Evolutionary conservation across 2,888 invertebrate species (phyloP).

Genomic region (Eulithis prunata): DNA sequence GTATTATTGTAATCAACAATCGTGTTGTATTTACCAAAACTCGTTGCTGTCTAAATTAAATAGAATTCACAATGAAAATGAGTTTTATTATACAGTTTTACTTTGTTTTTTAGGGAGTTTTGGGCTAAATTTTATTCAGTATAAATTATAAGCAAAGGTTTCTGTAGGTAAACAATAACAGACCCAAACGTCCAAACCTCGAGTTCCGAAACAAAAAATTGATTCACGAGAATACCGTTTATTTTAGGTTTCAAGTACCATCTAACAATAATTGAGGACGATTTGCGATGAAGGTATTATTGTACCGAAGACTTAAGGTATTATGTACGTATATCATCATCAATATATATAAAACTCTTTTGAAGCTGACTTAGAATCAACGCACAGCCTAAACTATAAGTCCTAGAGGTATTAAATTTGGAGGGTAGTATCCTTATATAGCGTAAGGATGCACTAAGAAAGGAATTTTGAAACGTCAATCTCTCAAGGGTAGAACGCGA

Average conservation of each 20-base stretch:
- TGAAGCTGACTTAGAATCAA: too few species aligned
- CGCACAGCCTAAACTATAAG: too few species aligned
- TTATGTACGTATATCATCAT: too few species aligned
- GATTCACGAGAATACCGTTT: constrained; percentile 44
- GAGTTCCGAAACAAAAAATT: constrained; percentile 50
- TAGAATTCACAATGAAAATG: constrained; percentile 32
- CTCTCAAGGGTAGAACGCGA: too few species aligned
- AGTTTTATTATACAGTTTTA: constrained; percentile 41
- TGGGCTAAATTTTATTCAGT: constrained; percentile 51
- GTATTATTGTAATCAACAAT: too few species aligned
- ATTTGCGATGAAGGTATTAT: neutral
- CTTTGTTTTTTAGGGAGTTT: constrained; percentile 46
- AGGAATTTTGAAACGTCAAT: too few species aligned
- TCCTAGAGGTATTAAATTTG: too few species aligned
- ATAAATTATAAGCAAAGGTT: constrained; percentile 57
- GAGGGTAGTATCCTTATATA: too few species aligned
- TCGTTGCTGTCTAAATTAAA: neutral
- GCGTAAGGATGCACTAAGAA: too few species aligned
- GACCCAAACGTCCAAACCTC: constrained; percentile 44
- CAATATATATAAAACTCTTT: too few species aligned
- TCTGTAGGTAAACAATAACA: constrained; percentile 62
- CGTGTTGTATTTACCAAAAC: neutral
- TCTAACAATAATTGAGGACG: constrained; percentile 6
- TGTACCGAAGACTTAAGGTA: too few species aligned
- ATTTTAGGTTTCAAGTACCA: constrained; percentile 23